A percentile compares a stretch with the other conserved stretches of the same genome.
phyloP scores from a whole-genome alignment of 2,888 invertebrate species.

The Drosophila paramelanica region DNA sequence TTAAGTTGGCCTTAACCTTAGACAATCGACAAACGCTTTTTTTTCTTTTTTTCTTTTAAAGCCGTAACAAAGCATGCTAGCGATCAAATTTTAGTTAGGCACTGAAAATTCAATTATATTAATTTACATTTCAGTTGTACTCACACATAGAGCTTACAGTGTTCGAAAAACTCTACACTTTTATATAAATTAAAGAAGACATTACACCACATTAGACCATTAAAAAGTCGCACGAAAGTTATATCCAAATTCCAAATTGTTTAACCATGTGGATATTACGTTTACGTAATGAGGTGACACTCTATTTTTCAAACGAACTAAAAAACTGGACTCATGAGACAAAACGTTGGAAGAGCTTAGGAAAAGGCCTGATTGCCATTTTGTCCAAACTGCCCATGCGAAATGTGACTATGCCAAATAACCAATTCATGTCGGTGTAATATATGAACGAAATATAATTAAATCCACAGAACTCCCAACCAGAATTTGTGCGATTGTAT shows the following conservation, averaged over 20 bases:
- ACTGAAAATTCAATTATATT: background rate
- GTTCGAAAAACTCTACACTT: conserved; percentile 17
- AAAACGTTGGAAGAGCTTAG: conserved; percentile 49
- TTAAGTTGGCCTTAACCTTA: conserved; percentile 26
- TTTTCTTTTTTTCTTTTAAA: background rate
- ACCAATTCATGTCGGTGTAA: too few relatives aligned
- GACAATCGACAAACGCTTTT: background rate
- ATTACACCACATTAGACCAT: background rate
- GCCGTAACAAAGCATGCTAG: conserved; percentile 11
- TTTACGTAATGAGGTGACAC: conserved; percentile 31
- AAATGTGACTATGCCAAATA: conserved; percentile 27
- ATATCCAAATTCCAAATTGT: conserved; percentile 21
- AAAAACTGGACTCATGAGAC: conserved; percentile 40
- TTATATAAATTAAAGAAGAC: background rate
- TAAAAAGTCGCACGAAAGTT: background rate
- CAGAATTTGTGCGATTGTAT: conserved; percentile 45
- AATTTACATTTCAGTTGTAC: conserved; percentile 31
- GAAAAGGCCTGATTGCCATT: conserved; percentile 29
- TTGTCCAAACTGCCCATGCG: conserved; percentile 44
- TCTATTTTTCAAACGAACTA: conserved; percentile 27
- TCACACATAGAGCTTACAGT: conserved; percentile 12
- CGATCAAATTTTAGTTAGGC: background rate
- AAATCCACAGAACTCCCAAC: conserved; percentile 33
- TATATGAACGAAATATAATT: background rate
- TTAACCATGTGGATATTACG: conserved; percentile 38